phyloP scores from a whole-genome alignment of 1,140 invertebrate genomes.

The Drosophila ficusphila region DNA sequence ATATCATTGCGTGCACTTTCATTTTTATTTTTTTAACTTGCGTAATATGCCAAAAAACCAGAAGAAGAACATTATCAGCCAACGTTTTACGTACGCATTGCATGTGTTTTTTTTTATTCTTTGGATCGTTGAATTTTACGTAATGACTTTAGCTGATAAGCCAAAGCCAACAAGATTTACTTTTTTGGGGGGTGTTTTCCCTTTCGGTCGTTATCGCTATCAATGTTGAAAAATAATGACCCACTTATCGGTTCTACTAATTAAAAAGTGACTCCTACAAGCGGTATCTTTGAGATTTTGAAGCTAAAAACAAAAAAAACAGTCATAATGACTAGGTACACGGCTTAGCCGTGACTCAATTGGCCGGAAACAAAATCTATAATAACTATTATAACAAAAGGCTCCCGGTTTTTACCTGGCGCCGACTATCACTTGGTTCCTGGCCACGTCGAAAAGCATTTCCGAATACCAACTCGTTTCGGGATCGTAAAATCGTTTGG shows the following conservation, averaged over 20 bases:
- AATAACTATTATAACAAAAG: conserved; percentile 5
- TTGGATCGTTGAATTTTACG: conserved; percentile 27
- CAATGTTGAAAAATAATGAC: conserved; percentile 41
- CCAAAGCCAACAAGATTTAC: conserved; percentile 10
- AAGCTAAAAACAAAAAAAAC: conserved; percentile 2
- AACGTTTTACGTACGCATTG: conserved; percentile 36
- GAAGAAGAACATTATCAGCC: conserved; percentile 29
- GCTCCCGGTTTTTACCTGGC: conserved; percentile 87
- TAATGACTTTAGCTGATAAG: conserved; percentile 33
- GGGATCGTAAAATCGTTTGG: conserved; percentile 87
- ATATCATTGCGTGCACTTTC: conserved; percentile 55
- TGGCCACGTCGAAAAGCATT: conserved; percentile 92
- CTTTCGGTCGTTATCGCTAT: conserved; percentile 19
- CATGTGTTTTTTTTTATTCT: conserved; percentile 49
- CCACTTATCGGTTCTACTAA: conserved; percentile 42
- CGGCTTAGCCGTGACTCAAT: conserved; percentile 39
- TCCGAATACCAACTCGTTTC: conserved; percentile 90
- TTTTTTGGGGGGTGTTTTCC: conserved; percentile 34
- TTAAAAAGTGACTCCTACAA: conserved; percentile 28
- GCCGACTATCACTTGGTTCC: conserved; percentile 92
- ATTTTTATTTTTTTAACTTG: conserved; percentile 43
- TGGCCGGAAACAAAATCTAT: conserved; percentile 19
- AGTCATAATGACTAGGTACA: conserved; percentile 40
- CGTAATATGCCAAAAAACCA: conserved; percentile 22
- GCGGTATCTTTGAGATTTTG: conserved; percentile 8